Percentiles rank a stretch among this genome's conserved stretches.
Evolutionary conservation across 2,797 vertebrate genomes (phyloP).

Genomic region (Zenarchopterus dispar): DNA sequence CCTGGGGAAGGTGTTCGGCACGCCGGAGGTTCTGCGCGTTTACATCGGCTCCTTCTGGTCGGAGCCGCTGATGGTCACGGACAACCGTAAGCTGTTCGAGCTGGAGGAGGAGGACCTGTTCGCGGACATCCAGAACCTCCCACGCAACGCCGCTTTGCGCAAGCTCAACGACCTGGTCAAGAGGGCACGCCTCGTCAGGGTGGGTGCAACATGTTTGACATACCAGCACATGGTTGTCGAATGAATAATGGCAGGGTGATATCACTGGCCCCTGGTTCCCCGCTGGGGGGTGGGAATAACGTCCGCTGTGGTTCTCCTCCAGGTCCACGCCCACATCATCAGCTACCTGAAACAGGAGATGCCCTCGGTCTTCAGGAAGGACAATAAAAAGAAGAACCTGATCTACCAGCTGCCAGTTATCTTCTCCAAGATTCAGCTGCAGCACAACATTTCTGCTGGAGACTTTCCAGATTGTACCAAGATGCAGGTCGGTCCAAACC

Average conservation of each 20-base stretch:
- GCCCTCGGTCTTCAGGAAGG: conserved; percentile 93
- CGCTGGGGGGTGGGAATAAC: background rate
- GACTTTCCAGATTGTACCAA: conserved; percentile 93
- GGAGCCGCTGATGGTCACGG: conserved; percentile 88
- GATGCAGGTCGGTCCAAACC: conserved; percentile 88
- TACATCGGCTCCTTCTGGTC: conserved; percentile 98
- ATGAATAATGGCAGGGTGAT: background rate
- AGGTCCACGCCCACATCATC: conserved; percentile 95
- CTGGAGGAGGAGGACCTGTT: conserved; percentile 94
- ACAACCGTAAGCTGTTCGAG: conserved; percentile 92
- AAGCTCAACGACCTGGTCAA: conserved; percentile 96
- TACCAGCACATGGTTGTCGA: background rate
- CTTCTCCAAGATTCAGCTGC: conserved; percentile 92
- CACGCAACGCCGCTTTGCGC: conserved; percentile 89
- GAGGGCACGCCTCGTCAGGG: conserved; percentile 91
- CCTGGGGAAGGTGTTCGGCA: conserved; percentile 91
- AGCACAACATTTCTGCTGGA: conserved; percentile 91
- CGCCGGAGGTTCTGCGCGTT: conserved; percentile 93
- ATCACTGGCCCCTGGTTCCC: background rate
- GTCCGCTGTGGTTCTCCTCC: conserved; percentile 15
- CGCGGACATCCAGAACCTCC: conserved; percentile 91
- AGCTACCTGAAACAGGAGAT: conserved; percentile 94
- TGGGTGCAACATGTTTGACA: conserved; percentile 60
- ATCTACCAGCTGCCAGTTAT: conserved; percentile 91
- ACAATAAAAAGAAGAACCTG: conserved; percentile 93